A percentile compares a stretch with the other conserved stretches of the same genome.
phyloP scores from a whole-genome alignment of 2,797 vertebrate species.

The Microcaecilia unicolor region DNA sequence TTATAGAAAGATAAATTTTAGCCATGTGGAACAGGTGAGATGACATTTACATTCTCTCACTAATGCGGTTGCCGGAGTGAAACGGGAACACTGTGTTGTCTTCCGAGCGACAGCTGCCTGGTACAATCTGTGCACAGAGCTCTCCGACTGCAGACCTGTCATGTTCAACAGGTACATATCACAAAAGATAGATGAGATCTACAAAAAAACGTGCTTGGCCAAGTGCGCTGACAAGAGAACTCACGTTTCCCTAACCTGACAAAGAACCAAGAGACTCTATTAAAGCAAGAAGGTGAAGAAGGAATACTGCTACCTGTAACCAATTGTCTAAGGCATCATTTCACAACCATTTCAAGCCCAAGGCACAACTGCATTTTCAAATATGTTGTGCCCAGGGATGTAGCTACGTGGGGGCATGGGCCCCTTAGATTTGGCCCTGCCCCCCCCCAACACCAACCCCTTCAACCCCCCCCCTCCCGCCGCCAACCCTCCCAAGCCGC shows the following conservation, averaged over 20 bases:
- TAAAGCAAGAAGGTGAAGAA: no score
- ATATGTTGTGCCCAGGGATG: no score
- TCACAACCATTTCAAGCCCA: no score
- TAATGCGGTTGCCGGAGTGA: conserved; percentile 5
- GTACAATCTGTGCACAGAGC: not conserved
- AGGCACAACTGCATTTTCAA: no score
- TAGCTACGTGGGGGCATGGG: no score
- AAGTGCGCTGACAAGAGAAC: rapidly evolving
- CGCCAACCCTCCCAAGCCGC: no score
- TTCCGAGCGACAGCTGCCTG: conserved; percentile 9
- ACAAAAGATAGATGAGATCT: rapidly evolving
- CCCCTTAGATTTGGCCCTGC: no score
- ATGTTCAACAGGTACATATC: not conserved
- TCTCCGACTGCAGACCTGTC: not conserved
- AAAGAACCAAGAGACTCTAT: no score
- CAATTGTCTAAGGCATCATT: not conserved
- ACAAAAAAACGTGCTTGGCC: not conserved
- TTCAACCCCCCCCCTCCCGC: no score
- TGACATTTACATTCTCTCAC: conserved; percentile 8
- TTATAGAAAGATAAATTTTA: conserved; percentile 18
- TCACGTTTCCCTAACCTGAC: no score
- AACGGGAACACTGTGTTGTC: conserved; percentile 10
- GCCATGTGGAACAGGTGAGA: conserved; percentile 18
- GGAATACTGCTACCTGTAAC: not conserved
- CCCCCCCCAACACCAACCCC: no score